These are phyloP conservation scores for Nyctibius bracteatus DNA, from an alignment of 2,113 vertebrate species.

Conservation along the genomic window DNA sequence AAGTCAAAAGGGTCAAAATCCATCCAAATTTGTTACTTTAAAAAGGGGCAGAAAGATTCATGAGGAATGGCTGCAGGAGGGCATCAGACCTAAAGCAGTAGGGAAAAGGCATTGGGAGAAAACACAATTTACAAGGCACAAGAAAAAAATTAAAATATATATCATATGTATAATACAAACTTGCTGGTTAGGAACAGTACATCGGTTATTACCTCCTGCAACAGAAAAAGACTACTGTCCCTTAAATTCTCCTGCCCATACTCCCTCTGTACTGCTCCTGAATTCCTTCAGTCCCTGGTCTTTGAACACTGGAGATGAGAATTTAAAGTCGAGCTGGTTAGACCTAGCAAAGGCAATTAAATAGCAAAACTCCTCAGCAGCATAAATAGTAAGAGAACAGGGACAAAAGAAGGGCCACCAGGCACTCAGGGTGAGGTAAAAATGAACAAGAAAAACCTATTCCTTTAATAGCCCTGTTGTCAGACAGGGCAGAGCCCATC, in stretches of 20 bases:
- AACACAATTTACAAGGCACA: neutral
- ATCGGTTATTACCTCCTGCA: neutral
- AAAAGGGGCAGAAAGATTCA: neutral
- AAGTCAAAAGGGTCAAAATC: neutral
- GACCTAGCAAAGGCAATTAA: slow-evolving; percentile 34
- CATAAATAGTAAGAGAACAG: slow-evolving; percentile 40
- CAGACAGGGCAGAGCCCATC: slow-evolving; percentile 6
- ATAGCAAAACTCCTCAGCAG: slow-evolving; percentile 19
- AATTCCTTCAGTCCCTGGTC: neutral
- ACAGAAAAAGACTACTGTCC: neutral
- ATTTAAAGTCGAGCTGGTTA: neutral
- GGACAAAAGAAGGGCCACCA: slow-evolving; percentile 34
- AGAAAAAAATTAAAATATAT: neutral
- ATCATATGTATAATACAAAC: neutral
- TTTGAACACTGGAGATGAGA: neutral
- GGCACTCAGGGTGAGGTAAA: neutral
- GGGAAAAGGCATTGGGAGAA: neutral
- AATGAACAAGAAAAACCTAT: slow-evolving; percentile 12
- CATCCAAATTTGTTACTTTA: neutral
- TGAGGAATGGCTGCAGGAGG: neutral
- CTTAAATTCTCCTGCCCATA: neutral
- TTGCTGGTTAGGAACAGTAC: neutral
- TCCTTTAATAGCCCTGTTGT: neutral
- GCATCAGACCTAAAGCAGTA: neutral
- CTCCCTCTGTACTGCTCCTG: neutral